Evolutionary conservation across 2,113 vertebrate genomes (phyloP), one percentile per base, ranked within the genome.

Genomic region (Crypturellus undulatus): DNA sequence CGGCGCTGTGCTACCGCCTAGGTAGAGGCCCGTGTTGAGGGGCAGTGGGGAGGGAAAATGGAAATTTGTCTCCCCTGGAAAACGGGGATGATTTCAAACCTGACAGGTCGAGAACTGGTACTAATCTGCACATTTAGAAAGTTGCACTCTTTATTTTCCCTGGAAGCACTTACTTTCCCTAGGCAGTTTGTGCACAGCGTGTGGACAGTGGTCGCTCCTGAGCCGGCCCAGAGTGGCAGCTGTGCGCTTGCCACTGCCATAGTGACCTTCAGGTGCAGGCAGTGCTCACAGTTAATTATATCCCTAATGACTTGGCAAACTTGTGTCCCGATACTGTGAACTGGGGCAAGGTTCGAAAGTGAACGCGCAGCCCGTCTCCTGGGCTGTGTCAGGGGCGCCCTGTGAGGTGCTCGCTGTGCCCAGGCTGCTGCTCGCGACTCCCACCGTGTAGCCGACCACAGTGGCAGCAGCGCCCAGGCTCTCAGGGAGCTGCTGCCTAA

Each of bases 231-330:
- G 3, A 64, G 67, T 36, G 32, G 38, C 0, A 0, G 51, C 77
- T 52, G 9, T 88, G 20, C 22, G 25, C 47, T 60, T 75, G 43
- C 79, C 76, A 19, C 28, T 1, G 1, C 78, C 30, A 40, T 81
- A 67, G 47, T 94, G 79, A 91, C 94, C 90, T 85, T 94, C 88
- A 88, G 79, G 90, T 90, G 92, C 91, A 85, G 58, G 2, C 0
- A 87, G 58, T 83, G 71, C 65, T 89, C 83, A 62, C 15, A 49
- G 75, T 92, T 87, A 76, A 86, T 96, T 94, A 86, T 47, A 71
- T 86, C 38, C 64, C 15, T 78, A 79, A 84, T 72, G 69, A 64
- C 68, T 89, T 78, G 1, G 2, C 68, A 75, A 68, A 91, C 75
- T 91, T 90, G 64, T 85, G 90, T 91, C 56, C 79, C 90, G 90